These are phyloP conservation scores for Acanthococcus lagerstroemiae DNA, from an alignment of 2,888 invertebrate genomes.

Conservation along the genomic window DNA sequence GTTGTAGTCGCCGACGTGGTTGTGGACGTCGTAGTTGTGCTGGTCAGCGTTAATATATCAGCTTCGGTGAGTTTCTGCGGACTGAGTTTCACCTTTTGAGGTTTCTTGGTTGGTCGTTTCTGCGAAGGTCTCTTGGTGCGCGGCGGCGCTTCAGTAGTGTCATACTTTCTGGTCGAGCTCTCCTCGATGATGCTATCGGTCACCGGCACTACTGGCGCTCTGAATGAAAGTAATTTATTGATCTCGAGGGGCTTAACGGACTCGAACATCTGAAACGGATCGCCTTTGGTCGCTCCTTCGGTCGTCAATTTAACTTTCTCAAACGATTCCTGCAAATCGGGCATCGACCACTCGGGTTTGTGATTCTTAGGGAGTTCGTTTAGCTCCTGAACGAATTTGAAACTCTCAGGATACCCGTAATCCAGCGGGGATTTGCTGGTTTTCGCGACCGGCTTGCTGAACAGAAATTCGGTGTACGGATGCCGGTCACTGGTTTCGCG, in stretches of 20 bases:
- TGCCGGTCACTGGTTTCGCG: not conserved
- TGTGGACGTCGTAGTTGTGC: not conserved
- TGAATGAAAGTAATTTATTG: conserved; percentile 16
- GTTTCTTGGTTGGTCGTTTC: conserved; percentile 15
- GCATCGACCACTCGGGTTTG: conserved; percentile 14
- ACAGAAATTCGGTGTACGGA: conserved; percentile 23
- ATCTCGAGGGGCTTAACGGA: conserved; percentile 22
- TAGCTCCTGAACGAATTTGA: conserved; percentile 24
- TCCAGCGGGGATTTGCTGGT: conserved; percentile 17
- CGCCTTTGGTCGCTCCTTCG: not conserved
- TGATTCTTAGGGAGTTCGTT: conserved; percentile 27
- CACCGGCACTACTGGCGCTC: not conserved
- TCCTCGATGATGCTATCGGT: not conserved
- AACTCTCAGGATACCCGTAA: conserved; percentile 26
- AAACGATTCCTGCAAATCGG: not conserved
- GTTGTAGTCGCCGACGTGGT: not conserved
- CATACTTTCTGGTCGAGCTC: too few relatives aligned
- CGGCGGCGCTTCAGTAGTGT: not conserved
- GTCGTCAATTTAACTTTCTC: not conserved
- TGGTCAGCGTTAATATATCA: not conserved
- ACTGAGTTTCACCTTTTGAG: conserved; percentile 10
- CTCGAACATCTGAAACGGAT: conserved; percentile 27
- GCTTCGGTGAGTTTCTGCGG: not conserved
- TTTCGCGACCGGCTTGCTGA: not conserved
- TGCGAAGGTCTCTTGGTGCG: not conserved